These are phyloP conservation scores for Scomberomorus guttatus DNA, from an alignment of 2,797 vertebrate genomes.

Conservation along the genomic window DNA sequence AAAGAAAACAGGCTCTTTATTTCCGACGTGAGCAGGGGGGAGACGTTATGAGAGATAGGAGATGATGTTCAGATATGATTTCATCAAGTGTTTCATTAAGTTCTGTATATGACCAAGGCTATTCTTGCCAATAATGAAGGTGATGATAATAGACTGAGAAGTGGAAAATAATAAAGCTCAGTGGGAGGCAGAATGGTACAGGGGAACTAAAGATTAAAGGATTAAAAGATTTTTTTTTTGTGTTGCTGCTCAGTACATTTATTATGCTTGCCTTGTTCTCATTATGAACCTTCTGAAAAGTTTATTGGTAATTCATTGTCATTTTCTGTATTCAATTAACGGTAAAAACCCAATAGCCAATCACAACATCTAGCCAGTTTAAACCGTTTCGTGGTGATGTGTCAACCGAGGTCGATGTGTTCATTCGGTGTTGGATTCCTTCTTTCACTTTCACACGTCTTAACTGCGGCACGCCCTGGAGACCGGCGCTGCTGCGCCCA, in stretches of 20 bases:
- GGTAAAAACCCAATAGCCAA: constrained; percentile 18
- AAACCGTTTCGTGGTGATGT: background rate
- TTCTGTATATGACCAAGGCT: constrained; percentile 35
- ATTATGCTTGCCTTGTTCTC: constrained; percentile 32
- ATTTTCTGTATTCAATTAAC: constrained; percentile 15
- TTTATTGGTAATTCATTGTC: constrained; percentile 18
- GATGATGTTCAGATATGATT: constrained; percentile 38
- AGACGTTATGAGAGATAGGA: constrained; percentile 5
- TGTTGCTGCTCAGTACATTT: constrained; percentile 18
- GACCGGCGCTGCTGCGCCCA: constrained; percentile 17
- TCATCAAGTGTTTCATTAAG: constrained; percentile 48
- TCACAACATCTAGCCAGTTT: background rate
- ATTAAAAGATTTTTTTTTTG: constrained; percentile 42
- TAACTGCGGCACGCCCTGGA: constrained; percentile 30
- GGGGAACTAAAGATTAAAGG: constrained; percentile 50
- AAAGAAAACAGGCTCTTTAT: constrained; percentile 12
- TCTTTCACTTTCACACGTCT: constrained; percentile 21
- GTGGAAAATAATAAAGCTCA: constrained; percentile 60
- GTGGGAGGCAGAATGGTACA: constrained; percentile 22
- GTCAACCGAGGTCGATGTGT: constrained; percentile 1
- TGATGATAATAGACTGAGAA: constrained; percentile 46
- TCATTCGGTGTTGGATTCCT: constrained; percentile 6
- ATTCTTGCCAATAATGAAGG: constrained; percentile 44
- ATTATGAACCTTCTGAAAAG: constrained; percentile 24
- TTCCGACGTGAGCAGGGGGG: background rate